Percentiles rank a stretch among this genome's conserved stretches.
phyloP scores from a whole-genome alignment of 2,797 vertebrate species.

The Rallus crepitans region DNA sequence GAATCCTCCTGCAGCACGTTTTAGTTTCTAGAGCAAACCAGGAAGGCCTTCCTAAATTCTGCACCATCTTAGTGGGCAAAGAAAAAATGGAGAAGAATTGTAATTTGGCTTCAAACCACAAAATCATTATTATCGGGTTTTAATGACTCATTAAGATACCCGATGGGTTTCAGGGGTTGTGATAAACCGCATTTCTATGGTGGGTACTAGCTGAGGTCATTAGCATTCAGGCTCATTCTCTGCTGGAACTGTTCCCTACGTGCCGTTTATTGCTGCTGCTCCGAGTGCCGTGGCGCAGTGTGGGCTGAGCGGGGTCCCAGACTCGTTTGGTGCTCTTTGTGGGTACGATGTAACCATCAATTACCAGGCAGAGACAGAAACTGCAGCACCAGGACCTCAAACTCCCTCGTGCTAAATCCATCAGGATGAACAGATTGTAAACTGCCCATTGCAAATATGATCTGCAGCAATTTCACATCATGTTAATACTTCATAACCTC shows the following conservation, averaged over 20 bases:
- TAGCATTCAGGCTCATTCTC: constrained; percentile 44
- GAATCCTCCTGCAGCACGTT: not conserved
- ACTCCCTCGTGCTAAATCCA: constrained; percentile 67
- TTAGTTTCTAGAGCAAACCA: not conserved
- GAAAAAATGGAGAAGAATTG: constrained; percentile 5
- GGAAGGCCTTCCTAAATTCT: not conserved
- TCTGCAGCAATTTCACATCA: constrained; percentile 65
- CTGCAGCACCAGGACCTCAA: constrained; percentile 61
- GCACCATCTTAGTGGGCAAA: not conserved
- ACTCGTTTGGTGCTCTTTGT: constrained; percentile 41
- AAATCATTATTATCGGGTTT: not conserved
- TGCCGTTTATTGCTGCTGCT: constrained; percentile 60
- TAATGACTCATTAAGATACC: constrained; percentile 13
- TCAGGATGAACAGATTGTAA: constrained; percentile 78
- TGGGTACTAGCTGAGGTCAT: constrained; percentile 26
- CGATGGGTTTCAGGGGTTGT: constrained; percentile 21
- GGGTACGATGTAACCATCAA: constrained; percentile 45
- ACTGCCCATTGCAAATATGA: constrained; percentile 74
- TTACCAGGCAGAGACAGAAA: constrained; percentile 67
- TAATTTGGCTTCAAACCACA: not conserved
- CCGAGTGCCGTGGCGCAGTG: constrained; percentile 45
- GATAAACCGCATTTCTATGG: constrained; percentile 36
- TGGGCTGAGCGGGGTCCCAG: constrained; percentile 35
- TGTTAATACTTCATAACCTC: constrained; percentile 61
- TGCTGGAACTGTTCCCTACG: constrained; percentile 50